These are phyloP conservation scores for honey bee (Apis mellifera) DNA, from an alignment of 1,140 invertebrate species.

Conservation along the genomic window Amel_HAv3.1 CM009932.2:12533501-12534000, in stretches of 20 bases:
- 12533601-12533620: constrained; percentile 23
- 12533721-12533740: not conserved
- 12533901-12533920: constrained; percentile 83
- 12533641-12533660: not conserved
- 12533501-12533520: not conserved
- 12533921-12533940: constrained; percentile 93
- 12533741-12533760: constrained; percentile 56
- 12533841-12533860: constrained; percentile 90
- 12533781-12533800: constrained; percentile 88
- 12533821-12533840: constrained; percentile 96
- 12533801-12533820: constrained; percentile 92
- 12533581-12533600: constrained; percentile 44
- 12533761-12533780: constrained; percentile 78
- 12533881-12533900: constrained; percentile 76
- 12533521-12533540: not conserved
- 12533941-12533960: constrained; percentile 94
- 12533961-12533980: constrained; percentile 97
- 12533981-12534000: constrained; percentile 91
- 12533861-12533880: constrained; percentile 87
- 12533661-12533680: constrained; percentile 20
- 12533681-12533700: not conserved
- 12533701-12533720: not conserved
- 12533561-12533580: constrained; percentile 2
- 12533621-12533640: constrained; percentile 32
- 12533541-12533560: not conserved